These are phyloP conservation scores for Argyresthia goedartella DNA, from an alignment of 2,888 invertebrate species.

Conservation along the genomic window DNA sequence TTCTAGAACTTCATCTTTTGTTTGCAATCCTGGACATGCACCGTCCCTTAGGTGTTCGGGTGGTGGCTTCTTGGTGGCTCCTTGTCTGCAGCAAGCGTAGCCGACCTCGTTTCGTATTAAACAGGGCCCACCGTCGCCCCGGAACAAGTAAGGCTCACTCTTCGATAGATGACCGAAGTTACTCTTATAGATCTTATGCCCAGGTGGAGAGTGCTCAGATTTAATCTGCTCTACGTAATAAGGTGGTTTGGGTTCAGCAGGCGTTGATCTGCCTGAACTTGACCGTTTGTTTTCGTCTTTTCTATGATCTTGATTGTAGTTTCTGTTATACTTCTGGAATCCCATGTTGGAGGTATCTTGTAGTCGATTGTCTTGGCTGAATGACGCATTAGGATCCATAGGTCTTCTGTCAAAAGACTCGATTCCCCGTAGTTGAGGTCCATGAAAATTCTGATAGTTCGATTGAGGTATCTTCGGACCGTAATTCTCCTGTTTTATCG, in stretches of 20 bases:
- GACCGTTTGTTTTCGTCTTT: slow-evolving; percentile 28
- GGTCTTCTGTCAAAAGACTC: slow-evolving; percentile 41
- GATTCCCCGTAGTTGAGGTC: no score
- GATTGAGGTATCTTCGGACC: slow-evolving; percentile 33
- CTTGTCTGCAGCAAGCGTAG: slow-evolving; percentile 81
- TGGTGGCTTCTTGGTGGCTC: slow-evolving; percentile 79
- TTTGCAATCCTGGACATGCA: slow-evolving; percentile 79
- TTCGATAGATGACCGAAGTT: slow-evolving; percentile 45
- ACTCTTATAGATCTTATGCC: slow-evolving; percentile 65
- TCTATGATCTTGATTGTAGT: slow-evolving; percentile 27
- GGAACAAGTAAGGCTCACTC: slow-evolving; percentile 69
- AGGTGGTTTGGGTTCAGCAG: slow-evolving; percentile 43
- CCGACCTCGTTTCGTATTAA: slow-evolving; percentile 73
- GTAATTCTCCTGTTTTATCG: slow-evolving; percentile 63
- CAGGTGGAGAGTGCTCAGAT: slow-evolving; percentile 65
- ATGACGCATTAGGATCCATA: slow-evolving; percentile 32
- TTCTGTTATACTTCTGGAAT: slow-evolving; percentile 54
- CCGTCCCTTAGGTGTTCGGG: slow-evolving; percentile 81
- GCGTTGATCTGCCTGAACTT: slow-evolving; percentile 21
- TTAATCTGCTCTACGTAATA: slow-evolving; percentile 67
- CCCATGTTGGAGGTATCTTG: slow-evolving; percentile 46
- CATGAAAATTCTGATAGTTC: slow-evolving; percentile 44
- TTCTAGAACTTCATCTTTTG: slow-evolving; percentile 77
- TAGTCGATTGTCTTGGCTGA: slow-evolving; percentile 35
- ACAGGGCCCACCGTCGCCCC: slow-evolving; percentile 79